Evolutionary conservation across 2,888 invertebrate genomes (phyloP), one percentile per base, ranked within the genome.

Genomic region (Pegoplata infirma): DNA sequence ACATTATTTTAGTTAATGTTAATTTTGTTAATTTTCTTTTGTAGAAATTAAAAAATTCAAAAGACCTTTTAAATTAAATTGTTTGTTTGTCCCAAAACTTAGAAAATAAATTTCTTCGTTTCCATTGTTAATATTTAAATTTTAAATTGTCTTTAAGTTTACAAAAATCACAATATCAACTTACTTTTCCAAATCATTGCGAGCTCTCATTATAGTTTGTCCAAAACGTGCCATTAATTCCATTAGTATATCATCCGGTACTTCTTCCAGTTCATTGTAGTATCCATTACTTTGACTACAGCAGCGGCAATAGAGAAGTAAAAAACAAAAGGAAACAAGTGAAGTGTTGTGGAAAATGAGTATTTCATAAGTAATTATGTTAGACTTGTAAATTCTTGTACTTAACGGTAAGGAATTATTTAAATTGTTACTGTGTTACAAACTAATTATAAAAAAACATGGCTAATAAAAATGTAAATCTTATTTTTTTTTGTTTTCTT

Each of bases 131-230:
- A 10, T 10, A 32, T 55, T 55, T 10, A 55, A 55, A 55, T 55
- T 55, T 17, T 36, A n/a, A 40, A 25, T 6, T 25, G 25, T 25
- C 5, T 25, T 25, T 25, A 25, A 6, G 5, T 25, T 25, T 5
- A 25, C 25, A 4, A 47, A 19, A 6, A 47, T 10, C 1, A 5
- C 17, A 19, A 19, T 47, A 10, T 32, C 7, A 44, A 92, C 94
- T 92, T 90, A 95, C 96, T 93, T 94, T 90, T 95, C 94, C 89
- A 94, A 91, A 88, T 95, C 95, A 88, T 94, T 94, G 86, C 93
- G 93, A 85, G 94, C 94, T 82, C 94, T 92, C 85, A 94, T 92
- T 81, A 95, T 92, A 83, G 94, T 93, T 89, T 94, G 94, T 82
- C 94, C 93, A 85, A 96, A 92, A 86, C 94, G 93, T 84, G 93